Evolutionary conservation across 2,113 vertebrate species (phyloP), one percentile per base, ranked within the genome.

Genomic region (Cavia porcellus): DNA sequence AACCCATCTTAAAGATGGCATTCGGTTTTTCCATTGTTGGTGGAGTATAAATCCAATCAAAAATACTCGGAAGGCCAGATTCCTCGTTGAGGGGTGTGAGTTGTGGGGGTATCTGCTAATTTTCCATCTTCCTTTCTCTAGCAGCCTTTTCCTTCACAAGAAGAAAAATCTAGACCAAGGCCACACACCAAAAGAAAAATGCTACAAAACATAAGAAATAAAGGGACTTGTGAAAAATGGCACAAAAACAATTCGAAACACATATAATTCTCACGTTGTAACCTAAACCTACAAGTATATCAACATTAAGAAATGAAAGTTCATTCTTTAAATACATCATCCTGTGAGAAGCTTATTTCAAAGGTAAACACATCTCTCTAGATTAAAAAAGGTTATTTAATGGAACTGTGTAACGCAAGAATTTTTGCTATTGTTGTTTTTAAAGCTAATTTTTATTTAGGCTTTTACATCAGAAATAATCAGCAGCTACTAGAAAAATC

Each of bases 321-420:
- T 79, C 61, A 87, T 66, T 57, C 57, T 59, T 38, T 90, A 45
- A 95, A 59, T 55, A 57, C 11, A 89, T 22, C 81, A 90, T 59
- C 74, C 55, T 1, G 15, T 3, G 13, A 84, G 62, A 79, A 83
- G 10, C 55, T 52, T 38, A 55, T 55, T 52, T 77, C 55, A 90
- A 28, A 85, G 38, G 35, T 61, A 80, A 50, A 66, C 45, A 92
- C 94, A 94, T 38, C 32, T 83, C 61, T n/a, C 22, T 32, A n/a
- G 32, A 32, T 86, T 77, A 86, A 94, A 47, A 22, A 5, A 89
- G 89, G 20, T 10, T 64, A 95, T 83, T 96, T 84, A 83, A 93
- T 55, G 45, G 86, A 62, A 68, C 17, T 59, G 20, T 59, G 15
- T 50, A 86, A 7, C 32, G 42, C 15, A 7, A 24, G 24, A 20